These are phyloP conservation scores for Poecilia picta DNA, from an alignment of 2,797 vertebrate species.

Conservation along the genomic window DNA sequence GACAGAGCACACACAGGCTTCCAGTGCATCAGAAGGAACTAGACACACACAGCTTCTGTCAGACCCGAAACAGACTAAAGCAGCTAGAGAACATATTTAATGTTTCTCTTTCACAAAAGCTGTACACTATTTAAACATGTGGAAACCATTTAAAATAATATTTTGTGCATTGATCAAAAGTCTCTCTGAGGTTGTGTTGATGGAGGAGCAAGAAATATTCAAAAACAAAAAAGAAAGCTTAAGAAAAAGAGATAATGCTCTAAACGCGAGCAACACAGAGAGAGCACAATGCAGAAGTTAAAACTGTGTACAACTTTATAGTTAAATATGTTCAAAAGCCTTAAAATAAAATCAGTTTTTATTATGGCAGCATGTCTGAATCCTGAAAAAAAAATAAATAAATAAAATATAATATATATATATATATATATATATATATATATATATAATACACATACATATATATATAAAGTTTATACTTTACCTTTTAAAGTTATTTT, in stretches of 20 bases:
- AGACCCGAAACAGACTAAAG: neutral
- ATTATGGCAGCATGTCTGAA: neutral
- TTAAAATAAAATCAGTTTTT: neutral
- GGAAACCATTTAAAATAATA: neutral
- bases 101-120: neutral
- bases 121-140: neutral
- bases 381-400: neutral
- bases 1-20: constrained; percentile 57
- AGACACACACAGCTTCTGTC: neutral
- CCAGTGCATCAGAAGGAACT: constrained; percentile 8
- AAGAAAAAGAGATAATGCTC: neutral
- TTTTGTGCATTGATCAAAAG: neutral
- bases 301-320: neutral
- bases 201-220: neutral
- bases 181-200: neutral
- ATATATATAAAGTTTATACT: neutral
- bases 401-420: no score
- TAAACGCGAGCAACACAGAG: neutral
- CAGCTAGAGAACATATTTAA: neutral
- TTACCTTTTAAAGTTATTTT: neutral
- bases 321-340: neutral
- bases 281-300: neutral
- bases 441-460: neutral
- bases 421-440: no score
- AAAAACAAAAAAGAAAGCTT: neutral